Evolutionary conservation across 2,888 invertebrate genomes (phyloP), one percentile per base, ranked within the genome.

Genomic region (Athalia cordata): DNA sequence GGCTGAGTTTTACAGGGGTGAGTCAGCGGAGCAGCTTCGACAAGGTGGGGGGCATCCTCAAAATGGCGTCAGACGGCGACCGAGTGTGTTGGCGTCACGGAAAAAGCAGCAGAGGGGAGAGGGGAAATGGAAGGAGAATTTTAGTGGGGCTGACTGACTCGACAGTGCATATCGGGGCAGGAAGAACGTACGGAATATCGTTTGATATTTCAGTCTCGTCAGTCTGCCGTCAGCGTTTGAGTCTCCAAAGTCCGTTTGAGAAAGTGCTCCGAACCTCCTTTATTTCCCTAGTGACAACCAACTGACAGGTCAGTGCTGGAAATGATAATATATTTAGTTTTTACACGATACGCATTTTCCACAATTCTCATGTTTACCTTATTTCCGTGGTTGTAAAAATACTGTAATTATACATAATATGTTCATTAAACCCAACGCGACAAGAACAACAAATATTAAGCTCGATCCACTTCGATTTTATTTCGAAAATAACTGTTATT

Each of bases 291-390:
- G 75, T 75, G 75, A 75, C 57, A 72, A 72, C n/a, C 84, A 83
- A 84, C 82, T 85, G 85, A 84, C 86, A 86, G 86, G 86, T 86
- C 85, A 86, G 86, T 86, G 83, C 29, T 29, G 29, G 29, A 29
- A 29, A 29, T 1, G 29, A 29, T 29, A 78, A 79, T 79, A 55
- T 47, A 57, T 47, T 59, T 59, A 11, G 11, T 72, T 6, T 70
- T 55, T 70, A 29, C 57, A 15, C 7, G 5, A 59, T 4, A 5
- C 29, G 6, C 47, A 8, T 55, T 68, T 55, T 29, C 5, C 29
- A 52, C 3, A 29, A 4, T 43, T 52, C 11, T 43, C 6, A 43
- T 64, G 8, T 64, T 2, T 43, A 43, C 8, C 29, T 15, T 52
- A 9, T 2, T 29, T 4, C 9, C 29, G 29, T 55, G 1, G 55